Base-by-base conservation (phyloP, 2,113 vertebrate species). In the Prietella phreatophila region DNA sequence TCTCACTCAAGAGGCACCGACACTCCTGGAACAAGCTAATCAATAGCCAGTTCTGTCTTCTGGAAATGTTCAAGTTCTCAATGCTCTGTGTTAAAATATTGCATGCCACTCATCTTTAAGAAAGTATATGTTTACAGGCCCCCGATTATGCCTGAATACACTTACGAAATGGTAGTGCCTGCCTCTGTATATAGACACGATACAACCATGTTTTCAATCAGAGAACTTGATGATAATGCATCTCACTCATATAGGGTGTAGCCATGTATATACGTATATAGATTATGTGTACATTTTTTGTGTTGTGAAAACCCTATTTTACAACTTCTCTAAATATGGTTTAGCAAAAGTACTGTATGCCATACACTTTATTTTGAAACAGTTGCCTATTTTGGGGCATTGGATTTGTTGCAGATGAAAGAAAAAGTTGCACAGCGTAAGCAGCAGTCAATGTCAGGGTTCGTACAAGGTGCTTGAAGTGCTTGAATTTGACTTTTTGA, bases 271-370 rank as follows among this genome's bases (percentile, higher is more conserved):
- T 86, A 73, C 33, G 71, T 92, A 88, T 87, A 92, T 87, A 90
- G 39, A 82, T 78, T 92, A 92, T 90, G 79, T 94, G 92, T 94
- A 92, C 91, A 69, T 88, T 91, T 93, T 88, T 78, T 58, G 60
- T 87, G n/a, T 80, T 83, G 85, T 90, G 75, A 50, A 87, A 87
- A 78, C 36, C 19, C 69, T 39, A 78, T 89, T 87, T 88, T 71
- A 60, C 83, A 86, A 83, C 80, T 89, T 82, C 89, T 89, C 79
- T 30, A 33, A 88, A 87, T 58, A 86, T 93, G 88, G 56, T 91
- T 84, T 87, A 63, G 88, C 80, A 63, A 67, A 91, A 87, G 91
- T 88, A 89, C 90, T 91, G 80, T 87, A 90, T 60, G 86, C 75
- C 84, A 82, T 86, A 89, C 90, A 88, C 79, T 82, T 90, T 89